phyloP scores from a whole-genome alignment of 2,888 invertebrate genomes.

The Drosophila leonis region DNA sequence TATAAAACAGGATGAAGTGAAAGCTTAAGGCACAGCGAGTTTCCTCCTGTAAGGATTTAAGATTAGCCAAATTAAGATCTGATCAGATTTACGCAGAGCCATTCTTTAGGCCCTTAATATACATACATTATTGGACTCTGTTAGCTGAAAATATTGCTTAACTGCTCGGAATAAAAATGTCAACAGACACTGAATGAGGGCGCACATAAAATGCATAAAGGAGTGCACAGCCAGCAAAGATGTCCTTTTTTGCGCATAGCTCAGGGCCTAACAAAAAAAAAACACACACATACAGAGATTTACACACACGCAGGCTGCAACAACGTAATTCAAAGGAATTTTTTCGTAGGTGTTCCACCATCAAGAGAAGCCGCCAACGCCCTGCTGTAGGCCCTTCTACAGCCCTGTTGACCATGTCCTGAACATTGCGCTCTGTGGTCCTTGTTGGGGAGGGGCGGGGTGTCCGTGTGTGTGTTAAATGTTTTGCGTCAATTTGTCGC shows the following conservation, averaged over 20 bases:
- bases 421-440: conserved; percentile 11
- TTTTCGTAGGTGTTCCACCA: conserved; percentile 67
- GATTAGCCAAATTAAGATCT: background rate
- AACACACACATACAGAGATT: conserved; percentile 2
- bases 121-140: conserved; percentile 13
- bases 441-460: conserved; percentile 14
- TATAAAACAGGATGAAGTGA: background rate
- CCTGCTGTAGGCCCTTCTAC: conserved; percentile 17
- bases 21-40: background rate
- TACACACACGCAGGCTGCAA: conserved; percentile 23
- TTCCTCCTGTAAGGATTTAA: background rate
- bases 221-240: conserved; percentile 64
- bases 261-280: conserved; percentile 52
- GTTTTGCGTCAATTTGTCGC: conserved; percentile 80
- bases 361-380: conserved; percentile 50
- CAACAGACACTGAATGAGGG: conserved; percentile 65
- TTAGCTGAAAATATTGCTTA: conserved; percentile 72
- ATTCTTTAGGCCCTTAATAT: background rate
- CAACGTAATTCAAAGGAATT: conserved; percentile 76
- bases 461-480: conserved; percentile 68
- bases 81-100: background rate
- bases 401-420: conserved; percentile 64
- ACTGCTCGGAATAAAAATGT: conserved; percentile 77
- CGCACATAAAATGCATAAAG: conserved; percentile 76
- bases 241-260: conserved; percentile 80